Base-by-base conservation (phyloP, 2,888 invertebrate species). In the Ormyrus pomaceus region DNA sequence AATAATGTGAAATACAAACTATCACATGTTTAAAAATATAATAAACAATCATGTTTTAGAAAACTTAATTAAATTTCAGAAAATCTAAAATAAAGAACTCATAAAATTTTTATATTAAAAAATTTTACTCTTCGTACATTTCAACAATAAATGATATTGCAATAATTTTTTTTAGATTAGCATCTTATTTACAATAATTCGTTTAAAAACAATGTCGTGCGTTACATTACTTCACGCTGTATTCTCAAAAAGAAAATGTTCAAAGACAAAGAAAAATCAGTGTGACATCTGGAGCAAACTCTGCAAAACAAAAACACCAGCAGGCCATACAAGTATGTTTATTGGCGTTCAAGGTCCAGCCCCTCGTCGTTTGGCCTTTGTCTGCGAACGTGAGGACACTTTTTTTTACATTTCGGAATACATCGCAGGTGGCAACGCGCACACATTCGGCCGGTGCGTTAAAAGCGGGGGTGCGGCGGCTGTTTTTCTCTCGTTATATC, bases 311-410 rank as follows among this genome's bases (percentile, higher is more conserved):
- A 53, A 46, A 69, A 68, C 34, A 34, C 34, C 4, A 61, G 45
- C 10, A 75, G 51, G 51, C 51, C 51, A 19, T n/a, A 51, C 51
- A 34, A 34, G 13, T 51, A 53, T 72, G 66, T 73, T 77, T 73
- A 80, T 73, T 50, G 64, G 56, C 62, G 73, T 58, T 73, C 59
- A 66, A 58, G 59, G 53, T 59, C 69, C 61, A 50, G 8, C 9
- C 9, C n/a, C 34, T 34, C 19, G 53, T 56, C 64, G 51, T 69
- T 66, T 56, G 45, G 48, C 51, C 74, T 61, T 68, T 53, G 59
- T 45, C 0, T 34, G 4, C 34, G 45, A 53, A 10, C 46, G 53
- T 5, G 69, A 34, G 61, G 58, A 48, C 69, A 64, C 55, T 70
- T 19, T 70, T 70, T 34, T 34, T 50, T 69, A 69, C 45, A 75